Percentiles rank a stretch among this genome's conserved stretches.
These are phyloP conservation scores for Symphodus melops DNA, from an alignment of 2,113 vertebrate species.

Conservation along the genomic window DNA sequence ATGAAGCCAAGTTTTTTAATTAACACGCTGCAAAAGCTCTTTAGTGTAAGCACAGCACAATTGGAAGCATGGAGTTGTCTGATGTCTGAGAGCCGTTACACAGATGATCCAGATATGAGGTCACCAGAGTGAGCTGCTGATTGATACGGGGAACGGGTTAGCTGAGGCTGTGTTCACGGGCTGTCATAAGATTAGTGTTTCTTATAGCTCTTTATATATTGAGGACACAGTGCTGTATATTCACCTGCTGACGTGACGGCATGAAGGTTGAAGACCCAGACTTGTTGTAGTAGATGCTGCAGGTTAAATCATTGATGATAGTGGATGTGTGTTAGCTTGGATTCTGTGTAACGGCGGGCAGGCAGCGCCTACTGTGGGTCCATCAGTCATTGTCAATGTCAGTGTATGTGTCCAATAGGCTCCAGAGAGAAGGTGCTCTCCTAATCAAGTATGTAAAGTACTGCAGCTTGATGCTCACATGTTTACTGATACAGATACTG, in stretches of 20 bases:
- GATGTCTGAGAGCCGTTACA: conserved; percentile 27
- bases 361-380: neutral
- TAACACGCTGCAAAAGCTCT: conserved; percentile 44
- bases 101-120: conserved; percentile 61
- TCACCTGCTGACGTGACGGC: conserved; percentile 6
- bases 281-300: neutral
- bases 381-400: conserved; percentile 41
- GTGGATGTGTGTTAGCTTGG: neutral
- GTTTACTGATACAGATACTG: conserved; percentile 26
- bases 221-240: neutral
- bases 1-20: conserved; percentile 58
- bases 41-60: conserved; percentile 29
- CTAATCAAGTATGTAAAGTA: neutral
- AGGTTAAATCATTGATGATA: neutral
- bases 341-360: neutral
- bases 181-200: conserved; percentile 30
- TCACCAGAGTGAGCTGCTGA: conserved; percentile 48
- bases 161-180: conserved; percentile 31
- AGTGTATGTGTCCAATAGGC: conserved; percentile 22
- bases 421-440: conserved; percentile 3
- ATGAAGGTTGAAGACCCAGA: neutral
- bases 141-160: conserved; percentile 48
- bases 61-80: conserved; percentile 16
- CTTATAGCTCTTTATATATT: conserved; percentile 4
- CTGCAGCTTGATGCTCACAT: conserved; percentile 14